Base-by-base conservation (phyloP, 2,113 vertebrate genomes). In the Sphyrna mokarran region DNA sequence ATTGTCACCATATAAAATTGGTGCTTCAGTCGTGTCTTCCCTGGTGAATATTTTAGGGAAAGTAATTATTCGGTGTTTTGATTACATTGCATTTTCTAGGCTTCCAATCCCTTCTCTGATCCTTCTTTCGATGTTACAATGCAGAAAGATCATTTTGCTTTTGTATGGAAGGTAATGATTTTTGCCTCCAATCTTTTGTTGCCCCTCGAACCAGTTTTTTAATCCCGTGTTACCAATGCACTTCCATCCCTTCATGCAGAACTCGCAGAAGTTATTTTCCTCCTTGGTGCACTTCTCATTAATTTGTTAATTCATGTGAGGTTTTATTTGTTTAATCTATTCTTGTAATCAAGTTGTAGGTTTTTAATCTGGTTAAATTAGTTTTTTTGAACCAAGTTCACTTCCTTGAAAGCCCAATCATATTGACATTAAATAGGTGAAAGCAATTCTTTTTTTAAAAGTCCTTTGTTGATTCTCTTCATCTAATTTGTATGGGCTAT, bases 381-480 rank as follows among this genome's bases (percentile, higher is more conserved):
- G 86, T 58, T 61, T 90, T 26, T 68, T 43, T 94, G 10, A 26
- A 23, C 37, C 11, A 94, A 70, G 91, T 70, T 69, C 66, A 94
- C 23, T 94, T 69, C 40, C n/a, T 94, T 94, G 20, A 70, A 23
- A 69, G 63, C 22, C 63, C 66, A 68, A 94, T 66, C 63, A 69
- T 23, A 48, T 40, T 22, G 66, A 37, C n/a, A 94, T 68, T 68
- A 66, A 94, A 68, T 22, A 9, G 37, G 20, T 94, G 66, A 43
- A 69, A 43, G 66, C 37, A 70, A 69, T 70, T 26, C 20, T 63
- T 70, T 40, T 94, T 69, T 68, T 43, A 69, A 69, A 3, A 20
- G 63, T n/a, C 90, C 63, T 94, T 69, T 94, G 66, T 33, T 94
- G 91, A 68, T 68, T 94, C 69, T 68, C 66, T 69, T 94, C 20